Percentiles rank a stretch among this genome's conserved stretches.
Conservation (phyloP, 1,140 invertebrate genomes). For the Leptinotarsa defecta region DNA sequence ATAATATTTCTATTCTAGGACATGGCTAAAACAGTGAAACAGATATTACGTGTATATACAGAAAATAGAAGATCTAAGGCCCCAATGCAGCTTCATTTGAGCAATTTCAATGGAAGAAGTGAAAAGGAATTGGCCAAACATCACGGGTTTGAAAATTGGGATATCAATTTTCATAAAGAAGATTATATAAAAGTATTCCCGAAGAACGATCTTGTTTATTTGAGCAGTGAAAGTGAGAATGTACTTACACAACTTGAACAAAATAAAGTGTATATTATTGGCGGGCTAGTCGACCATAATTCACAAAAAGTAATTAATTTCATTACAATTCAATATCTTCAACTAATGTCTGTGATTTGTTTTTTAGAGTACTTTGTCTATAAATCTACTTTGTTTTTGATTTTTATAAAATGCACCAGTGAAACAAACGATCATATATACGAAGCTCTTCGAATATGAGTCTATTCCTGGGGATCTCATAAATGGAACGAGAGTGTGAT, state of each 20-base stretch:
- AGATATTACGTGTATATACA: slow-evolving; percentile 91
- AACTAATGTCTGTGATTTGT: background rate
- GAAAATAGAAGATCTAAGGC: slow-evolving; percentile 81
- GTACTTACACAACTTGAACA: slow-evolving; percentile 77
- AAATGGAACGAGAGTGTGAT: no score
- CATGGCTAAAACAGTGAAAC: slow-evolving; percentile 88
- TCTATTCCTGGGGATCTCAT: no score
- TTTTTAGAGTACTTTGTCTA: background rate
- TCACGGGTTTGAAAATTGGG: slow-evolving; percentile 92
- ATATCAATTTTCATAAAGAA: slow-evolving; percentile 77
- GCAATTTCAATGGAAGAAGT: slow-evolving; percentile 73
- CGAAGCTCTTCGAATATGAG: no score
- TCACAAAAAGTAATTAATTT: slow-evolving; percentile 75
- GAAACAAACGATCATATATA: no score
- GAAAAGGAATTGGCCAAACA: slow-evolving; percentile 76
- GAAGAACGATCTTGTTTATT: slow-evolving; percentile 83
- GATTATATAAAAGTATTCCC: slow-evolving; percentile 72
- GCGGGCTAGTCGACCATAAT: slow-evolving; percentile 97
- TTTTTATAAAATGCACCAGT: no score
- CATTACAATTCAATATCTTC: background rate
- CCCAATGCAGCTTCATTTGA: slow-evolving; percentile 88
- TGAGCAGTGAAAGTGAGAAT: slow-evolving; percentile 94
- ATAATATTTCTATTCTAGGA: slow-evolving; percentile 60
- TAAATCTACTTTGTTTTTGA: background rate
- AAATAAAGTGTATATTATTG: slow-evolving; percentile 89